These are phyloP conservation scores for Dioctria rufipes DNA, from an alignment of 2,888 invertebrate species.

Conservation along the genomic window DNA sequence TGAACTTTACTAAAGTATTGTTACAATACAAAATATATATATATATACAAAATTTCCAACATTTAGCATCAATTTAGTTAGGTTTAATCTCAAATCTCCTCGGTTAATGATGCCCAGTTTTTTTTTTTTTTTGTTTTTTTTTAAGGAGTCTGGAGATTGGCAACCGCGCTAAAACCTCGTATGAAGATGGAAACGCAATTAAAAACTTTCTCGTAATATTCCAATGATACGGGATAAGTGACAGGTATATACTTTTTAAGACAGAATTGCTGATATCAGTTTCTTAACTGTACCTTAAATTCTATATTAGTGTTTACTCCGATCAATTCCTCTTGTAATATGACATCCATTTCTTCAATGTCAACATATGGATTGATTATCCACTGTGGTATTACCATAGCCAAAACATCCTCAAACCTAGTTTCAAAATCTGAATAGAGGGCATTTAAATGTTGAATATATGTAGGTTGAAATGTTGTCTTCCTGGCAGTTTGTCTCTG, in stretches of 20 bases:
- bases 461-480: too few relatives aligned
- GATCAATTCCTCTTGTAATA: constrained; percentile 19
- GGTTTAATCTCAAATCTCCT: too few relatives aligned
- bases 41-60: too few relatives aligned
- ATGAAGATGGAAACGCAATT: constrained; percentile 28
- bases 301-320: constrained; percentile 10
- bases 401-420: background rate
- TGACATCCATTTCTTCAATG: constrained; percentile 33
- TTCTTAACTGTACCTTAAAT: constrained; percentile 22
- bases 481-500: too few relatives aligned
- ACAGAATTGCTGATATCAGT: constrained; percentile 21
- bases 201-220: constrained; percentile 24
- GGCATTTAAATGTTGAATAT: too few relatives aligned
- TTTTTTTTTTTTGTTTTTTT: constrained; percentile 18
- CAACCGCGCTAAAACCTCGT: constrained; percentile 3
- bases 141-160: constrained; percentile 26
- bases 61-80: too few relatives aligned
- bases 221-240: constrained; percentile 3
- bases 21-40: too few relatives aligned
- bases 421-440: too few relatives aligned
- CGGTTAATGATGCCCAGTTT: too few relatives aligned
- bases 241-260: background rate
- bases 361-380: constrained; percentile 34
- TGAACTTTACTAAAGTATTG: too few relatives aligned
- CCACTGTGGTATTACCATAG: constrained; percentile 20